Base-by-base conservation (phyloP, 2,797 vertebrate genomes). In the Helarctos malayanus region DNA sequence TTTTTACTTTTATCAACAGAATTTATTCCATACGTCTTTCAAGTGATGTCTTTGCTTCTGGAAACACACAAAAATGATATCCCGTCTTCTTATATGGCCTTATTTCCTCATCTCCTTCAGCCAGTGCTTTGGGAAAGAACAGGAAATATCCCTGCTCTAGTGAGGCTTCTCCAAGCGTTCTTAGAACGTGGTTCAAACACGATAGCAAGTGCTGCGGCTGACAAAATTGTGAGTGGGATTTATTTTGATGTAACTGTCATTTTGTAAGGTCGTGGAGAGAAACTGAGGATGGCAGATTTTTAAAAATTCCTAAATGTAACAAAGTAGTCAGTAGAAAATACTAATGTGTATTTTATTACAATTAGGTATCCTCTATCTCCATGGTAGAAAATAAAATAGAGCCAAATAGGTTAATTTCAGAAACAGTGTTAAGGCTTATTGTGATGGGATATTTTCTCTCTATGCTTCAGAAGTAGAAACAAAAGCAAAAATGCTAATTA, bases 11-110 rank as follows among this genome's bases (percentile, higher is more conserved):
- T 57, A 10, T 98, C 68, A 95, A 95, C 98, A 99, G 99, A 99
- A 98, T 99, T 99, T 98, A 99, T 99, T 96, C 99, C 99, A 0
- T 99, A 99, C 1, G 99, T 99, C 97, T 99, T 99, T 98, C 99
- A 99, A 99, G 99, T 99, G 98, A 99, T 99, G 99, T 99, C 99
- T 71, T 98, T 99, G n/a, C 99, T 99, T 79, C 98, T 99, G 75
- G 99, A 99, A 99, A 99, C 99, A 98, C 99, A 99, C 98, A 99
- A 99, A 97, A 99, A 98, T 98, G 99, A 99, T 76, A 99, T 99
- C 94, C 99, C 99, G 0, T 98, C 99, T 0, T 99, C 99, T 71
- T 99, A 99, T 79, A 99, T 99, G 99, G 99, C 99, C 2, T 98
- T 99, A 93, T 99, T 99, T 98, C 99, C 99, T 65, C 99, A 99